Percentiles rank a stretch among this genome's conserved stretches.
phyloP scores from a whole-genome alignment of 2,888 invertebrate species.

The Drosophila macrospina region DNA sequence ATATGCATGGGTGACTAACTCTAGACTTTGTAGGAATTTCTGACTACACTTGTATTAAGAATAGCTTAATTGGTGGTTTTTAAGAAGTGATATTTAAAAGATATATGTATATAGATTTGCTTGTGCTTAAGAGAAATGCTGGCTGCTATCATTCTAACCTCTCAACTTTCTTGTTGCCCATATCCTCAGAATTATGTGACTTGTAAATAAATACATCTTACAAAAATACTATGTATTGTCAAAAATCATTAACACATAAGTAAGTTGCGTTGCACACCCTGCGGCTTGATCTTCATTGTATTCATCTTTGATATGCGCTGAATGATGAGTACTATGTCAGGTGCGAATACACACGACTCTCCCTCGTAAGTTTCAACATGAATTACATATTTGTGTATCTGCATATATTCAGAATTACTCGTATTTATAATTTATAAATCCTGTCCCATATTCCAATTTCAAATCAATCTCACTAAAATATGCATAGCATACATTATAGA shows the following conservation, averaged over 20 bases:
- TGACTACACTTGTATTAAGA: constrained; percentile 5
- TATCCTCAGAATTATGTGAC: constrained; percentile 12
- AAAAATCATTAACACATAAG: constrained; percentile 64
- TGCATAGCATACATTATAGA: background rate
- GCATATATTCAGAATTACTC: background rate
- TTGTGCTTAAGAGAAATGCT: constrained; percentile 44
- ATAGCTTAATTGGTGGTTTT: constrained; percentile 46
- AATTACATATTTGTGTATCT: constrained; percentile 20
- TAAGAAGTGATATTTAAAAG: constrained; percentile 22
- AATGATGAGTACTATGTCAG: constrained; percentile 9
- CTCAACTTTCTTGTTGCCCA: constrained; percentile 7
- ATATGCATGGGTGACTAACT: constrained; percentile 41
- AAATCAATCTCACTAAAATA: constrained; percentile 1
- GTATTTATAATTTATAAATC: background rate
- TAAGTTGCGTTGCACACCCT: constrained; percentile 50
- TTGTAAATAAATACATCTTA: constrained; percentile 72
- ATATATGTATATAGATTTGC: constrained; percentile 12
- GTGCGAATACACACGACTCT: constrained; percentile 17
- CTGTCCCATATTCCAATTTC: constrained; percentile 5
- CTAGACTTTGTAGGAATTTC: constrained; percentile 31
- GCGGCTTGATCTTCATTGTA: constrained; percentile 6
- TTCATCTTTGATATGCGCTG: constrained; percentile 29
- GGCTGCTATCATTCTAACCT: constrained; percentile 17
- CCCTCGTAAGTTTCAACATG: constrained; percentile 25
- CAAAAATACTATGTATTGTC: constrained; percentile 77